Percentiles rank a stretch among this genome's conserved stretches.
These are phyloP conservation scores for Coptodon rendalli DNA, from an alignment of 2,113 vertebrate genomes.

Conservation along the genomic window DNA sequence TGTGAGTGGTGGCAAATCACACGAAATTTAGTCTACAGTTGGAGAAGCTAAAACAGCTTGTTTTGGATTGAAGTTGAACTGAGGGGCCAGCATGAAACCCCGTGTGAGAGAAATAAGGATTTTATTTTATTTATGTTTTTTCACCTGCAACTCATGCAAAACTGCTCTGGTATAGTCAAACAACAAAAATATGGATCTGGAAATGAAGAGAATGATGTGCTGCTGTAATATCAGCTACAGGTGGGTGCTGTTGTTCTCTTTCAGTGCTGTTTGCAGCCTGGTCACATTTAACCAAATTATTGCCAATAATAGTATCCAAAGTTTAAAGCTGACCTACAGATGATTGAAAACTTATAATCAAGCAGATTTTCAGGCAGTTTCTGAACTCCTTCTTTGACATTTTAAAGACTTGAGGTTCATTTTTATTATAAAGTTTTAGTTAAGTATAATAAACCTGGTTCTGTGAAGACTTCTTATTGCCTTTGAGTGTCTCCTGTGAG, in stretches of 20 bases:
- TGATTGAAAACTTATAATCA: not conserved
- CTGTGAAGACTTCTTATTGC: not conserved
- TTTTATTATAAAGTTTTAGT: not conserved
- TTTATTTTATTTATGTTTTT: not conserved
- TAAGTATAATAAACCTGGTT: not conserved
- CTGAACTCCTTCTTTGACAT: rapidly evolving
- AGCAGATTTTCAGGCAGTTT: not conserved
- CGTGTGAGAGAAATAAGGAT: not conserved
- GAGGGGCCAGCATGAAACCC: too few species aligned
- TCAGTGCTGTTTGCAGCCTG: not conserved
- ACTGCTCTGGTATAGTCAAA: not conserved
- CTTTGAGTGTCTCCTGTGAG: not conserved
- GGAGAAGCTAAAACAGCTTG: not conserved
- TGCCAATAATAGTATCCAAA: not conserved
- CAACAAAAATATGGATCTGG: not conserved
- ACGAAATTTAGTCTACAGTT: not conserved
- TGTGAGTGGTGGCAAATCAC: not conserved
- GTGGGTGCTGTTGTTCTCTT: not conserved
- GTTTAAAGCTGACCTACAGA: not conserved
- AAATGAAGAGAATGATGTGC: not conserved
- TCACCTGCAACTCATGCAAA: not conserved
- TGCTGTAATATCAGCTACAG: not conserved
- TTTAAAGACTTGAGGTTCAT: rapidly evolving
- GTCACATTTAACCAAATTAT: not conserved
- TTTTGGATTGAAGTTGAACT: not conserved